phyloP scores from a whole-genome alignment of 2,797 vertebrate genomes.

The Esox masquinongy region DNA sequence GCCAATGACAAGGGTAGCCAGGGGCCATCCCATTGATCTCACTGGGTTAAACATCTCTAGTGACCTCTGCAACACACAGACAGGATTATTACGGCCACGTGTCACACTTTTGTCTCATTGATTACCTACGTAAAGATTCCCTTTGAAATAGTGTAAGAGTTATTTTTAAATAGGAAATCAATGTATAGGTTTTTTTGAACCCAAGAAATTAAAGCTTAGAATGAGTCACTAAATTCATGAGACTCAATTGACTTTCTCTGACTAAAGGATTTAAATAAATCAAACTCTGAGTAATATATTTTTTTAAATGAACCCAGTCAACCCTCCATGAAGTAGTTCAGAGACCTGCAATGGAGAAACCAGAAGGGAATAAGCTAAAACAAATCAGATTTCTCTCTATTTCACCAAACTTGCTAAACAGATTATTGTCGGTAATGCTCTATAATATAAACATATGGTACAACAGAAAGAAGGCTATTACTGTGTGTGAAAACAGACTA shows the following conservation, averaged over 20 bases:
- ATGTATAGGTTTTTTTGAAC: neutral
- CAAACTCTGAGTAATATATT: neutral
- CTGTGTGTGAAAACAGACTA: neutral
- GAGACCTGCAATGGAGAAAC: neutral
- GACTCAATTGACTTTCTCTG: neutral
- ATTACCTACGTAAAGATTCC: neutral
- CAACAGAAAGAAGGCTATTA: neutral
- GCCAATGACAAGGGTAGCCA: neutral
- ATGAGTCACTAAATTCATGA: neutral
- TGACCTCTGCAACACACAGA: neutral
- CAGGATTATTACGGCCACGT: neutral
- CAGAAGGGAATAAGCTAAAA: neutral
- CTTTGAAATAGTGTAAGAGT: neutral
- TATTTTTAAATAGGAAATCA: neutral
- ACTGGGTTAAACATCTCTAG: neutral
- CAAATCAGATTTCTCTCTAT: neutral
- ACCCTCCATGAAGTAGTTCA: neutral
- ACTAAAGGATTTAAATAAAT: neutral
- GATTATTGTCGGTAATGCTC: neutral
- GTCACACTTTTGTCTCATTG: neutral
- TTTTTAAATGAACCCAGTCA: neutral
- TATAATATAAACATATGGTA: conserved; percentile 3
- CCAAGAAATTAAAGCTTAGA: neutral
- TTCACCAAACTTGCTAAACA: neutral
- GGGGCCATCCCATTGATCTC: neutral